Evolutionary conservation across 2,797 vertebrate genomes (phyloP), one percentile per base, ranked within the genome.

Genomic region (Arctocebus calabarensis): DNA sequence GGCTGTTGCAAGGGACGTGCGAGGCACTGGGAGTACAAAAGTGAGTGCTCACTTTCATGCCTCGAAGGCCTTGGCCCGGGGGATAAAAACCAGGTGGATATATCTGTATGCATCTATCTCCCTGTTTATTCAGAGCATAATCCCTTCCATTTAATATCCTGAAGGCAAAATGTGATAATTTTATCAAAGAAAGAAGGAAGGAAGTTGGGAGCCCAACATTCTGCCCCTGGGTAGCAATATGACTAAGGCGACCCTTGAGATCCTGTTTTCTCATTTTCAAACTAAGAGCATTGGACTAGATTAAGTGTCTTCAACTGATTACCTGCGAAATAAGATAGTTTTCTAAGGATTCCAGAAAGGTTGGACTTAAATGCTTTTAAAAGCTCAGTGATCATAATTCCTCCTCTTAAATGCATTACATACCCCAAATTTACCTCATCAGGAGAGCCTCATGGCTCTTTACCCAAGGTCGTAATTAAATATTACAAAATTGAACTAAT

Each of bases 351-450:
- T 84, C 32, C 45, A 64, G 48, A 62, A 84, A 61, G 23, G n/a
- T 81, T 84, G 81, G 43, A 62, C 64, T 84, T 55, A 94, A 78
- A n/a, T 79, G 29, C 55, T 68, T 88, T 70, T 55, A 25, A 62
- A 70, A 93, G 14, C 48, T 52, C 48, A 19, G 13, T 70, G 5
- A 55, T 88, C 73, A 52, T 73, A 81, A 75, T 64, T 45, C 16
- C 11, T 3, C 19, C 45, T 25, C 17, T 81, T 81, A 55, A 79
- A 74, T 84, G 40, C 37, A 23, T 83, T 86, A 43, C 45, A 29
- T 77, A 83, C 23, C 43, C 48, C 62, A 55, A 64, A 40, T 81
- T 45, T 62, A 43, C 73, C 37, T 64, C 14, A 64, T 52, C 22
- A 45, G 25, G 52, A 93, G 29, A 92, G 16, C 14, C 29, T 66